A percentile compares a stretch with the other conserved stretches of the same genome.
These are phyloP conservation scores for Pseudorhombus dupliciocellatus DNA, from an alignment of 2,113 vertebrate species.

Conservation along the genomic window DNA sequence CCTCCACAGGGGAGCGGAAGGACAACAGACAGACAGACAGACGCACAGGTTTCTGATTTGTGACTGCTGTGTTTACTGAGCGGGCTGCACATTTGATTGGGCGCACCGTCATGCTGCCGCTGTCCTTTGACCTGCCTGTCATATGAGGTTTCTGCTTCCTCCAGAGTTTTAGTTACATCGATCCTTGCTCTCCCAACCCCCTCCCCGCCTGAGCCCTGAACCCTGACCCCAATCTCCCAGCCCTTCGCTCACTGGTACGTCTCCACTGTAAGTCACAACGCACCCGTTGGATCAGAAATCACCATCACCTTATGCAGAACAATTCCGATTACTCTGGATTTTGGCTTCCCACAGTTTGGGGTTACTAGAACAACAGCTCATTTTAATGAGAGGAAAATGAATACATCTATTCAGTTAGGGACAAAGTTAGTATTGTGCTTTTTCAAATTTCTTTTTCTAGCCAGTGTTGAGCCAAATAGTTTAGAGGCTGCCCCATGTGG, in stretches of 20 bases:
- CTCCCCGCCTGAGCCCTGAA: slow-evolving; percentile 35
- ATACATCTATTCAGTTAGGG: background rate
- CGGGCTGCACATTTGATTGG: slow-evolving; percentile 48
- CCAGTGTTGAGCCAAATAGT: slow-evolving; percentile 23
- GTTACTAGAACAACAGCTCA: background rate
- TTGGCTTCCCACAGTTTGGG: background rate
- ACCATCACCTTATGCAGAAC: slow-evolving; percentile 37
- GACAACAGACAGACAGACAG: background rate
- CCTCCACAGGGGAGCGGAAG: background rate
- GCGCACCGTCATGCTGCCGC: slow-evolving; percentile 43
- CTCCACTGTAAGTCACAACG: background rate
- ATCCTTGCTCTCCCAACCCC: slow-evolving; percentile 18
- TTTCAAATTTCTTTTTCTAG: slow-evolving; percentile 31
- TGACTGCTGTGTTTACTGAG: slow-evolving; percentile 50
- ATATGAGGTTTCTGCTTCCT: slow-evolving; percentile 58
- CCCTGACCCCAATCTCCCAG: slow-evolving; percentile 49
- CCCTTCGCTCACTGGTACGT: slow-evolving; percentile 22
- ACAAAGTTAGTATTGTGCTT: slow-evolving; percentile 3
- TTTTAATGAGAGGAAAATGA: too few species aligned
- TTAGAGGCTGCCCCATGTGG: slow-evolving; percentile 24
- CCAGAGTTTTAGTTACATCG: slow-evolving; percentile 57
- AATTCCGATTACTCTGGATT: background rate
- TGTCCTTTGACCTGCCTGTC: slow-evolving; percentile 66
- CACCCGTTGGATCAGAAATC: slow-evolving; percentile 15
- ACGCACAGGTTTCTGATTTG: slow-evolving; percentile 40